Base-by-base conservation (phyloP, 1,140 invertebrate species). In the Cotesia vestalis region DNA sequence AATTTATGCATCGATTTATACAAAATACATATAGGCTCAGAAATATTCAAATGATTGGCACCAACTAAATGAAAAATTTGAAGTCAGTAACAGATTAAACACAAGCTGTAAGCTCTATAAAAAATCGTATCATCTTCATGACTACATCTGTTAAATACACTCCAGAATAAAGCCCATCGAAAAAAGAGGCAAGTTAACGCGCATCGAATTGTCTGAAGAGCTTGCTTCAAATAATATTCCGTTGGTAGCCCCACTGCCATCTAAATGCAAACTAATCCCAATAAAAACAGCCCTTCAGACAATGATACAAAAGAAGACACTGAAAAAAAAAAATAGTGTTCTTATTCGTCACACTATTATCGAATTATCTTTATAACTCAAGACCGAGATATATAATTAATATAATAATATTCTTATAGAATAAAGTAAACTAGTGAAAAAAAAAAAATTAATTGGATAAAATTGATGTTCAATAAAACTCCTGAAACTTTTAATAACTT, bases 191-290 rank as follows among this genome's bases (percentile, higher is more conserved):
- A 52, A 40, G 63, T 80, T 80, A 81, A 82, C 76, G 80, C 75
- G 79, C 57, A 77, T 78, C 81, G 80, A 82, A 82, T 81, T 77
- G 80, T 57, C 75, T 51, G 67, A 72, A 79, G 77, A 76, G 76
- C 78, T 77, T 61, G 27, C 27, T 27, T 27, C 27, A 0, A 76
- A 81, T 79, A 81, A 76, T 80, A 78, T 78, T 78, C 55, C 14
- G 63, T 2, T 46, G 40, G 6, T 46, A 38, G 63, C 57, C 63
- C 78, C 75, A 75, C 62, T 57, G 62, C 74, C 36, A 72, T 34
- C 63, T 38, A 66, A 75, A 78, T 72, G 76, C 76, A 81, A 81
- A 80, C 79, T 80, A 71, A 63, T 70, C 9, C 59, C 14, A 52
- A 70, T 4, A 52, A 52, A 55, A 38, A 55, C 34, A 52, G 53